A percentile compares a stretch with the other conserved stretches of the same genome.
Conservation (phyloP, 2,113 vertebrate species). For the Camelus dromedarius region DNA sequence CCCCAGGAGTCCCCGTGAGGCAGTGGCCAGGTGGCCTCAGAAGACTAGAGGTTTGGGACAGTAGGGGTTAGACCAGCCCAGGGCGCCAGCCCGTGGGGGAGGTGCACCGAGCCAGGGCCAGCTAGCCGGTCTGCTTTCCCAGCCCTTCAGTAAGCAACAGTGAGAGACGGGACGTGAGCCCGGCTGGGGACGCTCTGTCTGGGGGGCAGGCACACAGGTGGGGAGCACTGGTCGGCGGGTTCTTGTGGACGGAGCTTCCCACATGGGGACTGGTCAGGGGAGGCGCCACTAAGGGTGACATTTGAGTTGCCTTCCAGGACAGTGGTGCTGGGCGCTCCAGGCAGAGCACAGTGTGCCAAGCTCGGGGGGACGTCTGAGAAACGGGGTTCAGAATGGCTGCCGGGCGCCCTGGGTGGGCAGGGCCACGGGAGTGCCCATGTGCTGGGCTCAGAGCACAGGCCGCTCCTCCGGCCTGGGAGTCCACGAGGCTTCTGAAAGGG, state of each 20-base stretch:
- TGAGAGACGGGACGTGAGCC: rapidly evolving
- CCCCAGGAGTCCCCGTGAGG: neutral
- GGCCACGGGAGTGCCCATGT: neutral
- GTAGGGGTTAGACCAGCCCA: neutral
- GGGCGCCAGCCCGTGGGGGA: neutral
- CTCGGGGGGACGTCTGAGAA: neutral
- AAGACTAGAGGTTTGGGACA: neutral
- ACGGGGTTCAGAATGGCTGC: neutral
- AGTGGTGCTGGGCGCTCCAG: neutral
- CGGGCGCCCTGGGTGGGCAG: neutral
- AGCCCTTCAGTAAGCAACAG: neutral
- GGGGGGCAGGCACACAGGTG: neutral
- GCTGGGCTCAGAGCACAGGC: neutral
- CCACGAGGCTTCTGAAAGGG: neutral
- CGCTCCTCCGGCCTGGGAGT: neutral
- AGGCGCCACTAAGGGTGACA: neutral
- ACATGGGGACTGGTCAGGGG: neutral
- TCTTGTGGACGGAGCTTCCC: neutral
- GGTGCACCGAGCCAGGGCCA: neutral
- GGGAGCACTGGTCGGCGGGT: neutral
- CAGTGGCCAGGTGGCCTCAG: neutral
- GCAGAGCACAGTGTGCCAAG: neutral
- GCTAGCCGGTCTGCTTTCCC: neutral
- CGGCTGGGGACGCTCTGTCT: neutral
- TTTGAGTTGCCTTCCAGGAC: neutral